Evolutionary conservation across 1,140 invertebrate genomes (phyloP).

Genomic region (Mizuhopecten yessoensis): DNA sequence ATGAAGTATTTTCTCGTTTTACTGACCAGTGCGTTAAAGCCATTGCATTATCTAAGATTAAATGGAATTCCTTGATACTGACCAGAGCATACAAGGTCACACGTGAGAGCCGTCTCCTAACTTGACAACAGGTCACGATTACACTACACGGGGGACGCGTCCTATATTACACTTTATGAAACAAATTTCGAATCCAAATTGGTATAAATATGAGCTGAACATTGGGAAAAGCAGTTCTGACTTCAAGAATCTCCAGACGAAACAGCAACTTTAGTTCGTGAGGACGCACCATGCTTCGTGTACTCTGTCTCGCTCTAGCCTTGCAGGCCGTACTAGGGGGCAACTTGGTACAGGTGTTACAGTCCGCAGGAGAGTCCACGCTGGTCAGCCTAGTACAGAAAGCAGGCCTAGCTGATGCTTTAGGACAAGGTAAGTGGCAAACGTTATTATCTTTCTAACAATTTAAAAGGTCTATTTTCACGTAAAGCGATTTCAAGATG

Average conservation of each 20-base stretch:
- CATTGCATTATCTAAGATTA: too few species aligned
- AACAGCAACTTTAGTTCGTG: not conserved
- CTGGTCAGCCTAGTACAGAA: conserved; percentile 58
- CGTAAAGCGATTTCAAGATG: too few species aligned
- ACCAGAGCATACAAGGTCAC: too few species aligned
- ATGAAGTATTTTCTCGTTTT: too few species aligned
- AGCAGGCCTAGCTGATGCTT: conserved; percentile 51
- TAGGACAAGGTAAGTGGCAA: not conserved
- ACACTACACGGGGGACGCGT: not conserved
- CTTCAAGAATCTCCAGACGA: too few species aligned
- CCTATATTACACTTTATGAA: not conserved
- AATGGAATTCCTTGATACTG: too few species aligned
- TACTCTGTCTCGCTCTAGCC: not conserved
- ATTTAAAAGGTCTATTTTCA: too few species aligned
- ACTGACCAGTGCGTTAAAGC: too few species aligned
- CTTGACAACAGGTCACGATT: not conserved
- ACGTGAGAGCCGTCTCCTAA: too few species aligned
- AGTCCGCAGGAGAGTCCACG: conserved; percentile 44
- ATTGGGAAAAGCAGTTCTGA: not conserved
- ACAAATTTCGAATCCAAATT: not conserved
- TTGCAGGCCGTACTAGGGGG: conserved; percentile 12
- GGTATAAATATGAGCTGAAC: not conserved
- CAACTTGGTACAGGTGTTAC: conserved; percentile 54
- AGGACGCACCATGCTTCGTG: conserved; percentile 47
- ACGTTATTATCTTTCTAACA: too few species aligned